Evolutionary conservation across 2,797 vertebrate genomes (phyloP), one percentile per base, ranked within the genome.

Genomic region (Sebastes minor): DNA sequence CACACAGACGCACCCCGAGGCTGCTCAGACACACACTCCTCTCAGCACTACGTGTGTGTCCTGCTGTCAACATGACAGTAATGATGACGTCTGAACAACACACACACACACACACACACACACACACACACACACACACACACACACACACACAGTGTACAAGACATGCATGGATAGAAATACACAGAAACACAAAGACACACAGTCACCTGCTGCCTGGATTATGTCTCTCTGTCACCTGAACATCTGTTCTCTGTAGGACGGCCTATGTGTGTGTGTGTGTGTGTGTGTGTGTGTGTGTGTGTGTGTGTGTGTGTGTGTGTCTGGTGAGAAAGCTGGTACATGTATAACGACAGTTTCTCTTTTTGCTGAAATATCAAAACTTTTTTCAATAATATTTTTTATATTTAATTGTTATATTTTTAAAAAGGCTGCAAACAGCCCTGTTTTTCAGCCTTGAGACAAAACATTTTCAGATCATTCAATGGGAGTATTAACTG

Each of bases 1-100:
- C 75, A 71, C 72, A 76, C 66, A 83, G 80, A 78, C 22, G 16
- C 76, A 74, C 23, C 87, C 85, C 35, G 82, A 85, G 87, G 91
- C 81, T 57, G 35, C 82, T 90, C 77, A 70, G 18, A 77, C 74
- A 52, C 49, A 57, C 72, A 14, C 57, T 67, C 80, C 75, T 78
- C 82, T 82, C 74, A 74, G 64, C 74, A 65, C 78, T 14, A 74
- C 8, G 76, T 86, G 82, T 83, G 78, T 83, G 83, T 81, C 67
- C 80, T 18, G 9, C 85, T 87, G 78, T 86, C 80, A 70, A 72
- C 77, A 56, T 82, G 80, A 81, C 85, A 59, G 20, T 74, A 56
- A 82, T 73, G 22, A 65, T 76, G 85, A 87, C 33, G 30, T 75
- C 70, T 18, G 27, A 74, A 32, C 67, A n/a, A 55, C 60, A 74